Percentiles rank a stretch among this genome's conserved stretches.
Evolutionary conservation across 2,797 vertebrate genomes (phyloP).

Genomic region (Anabacerthia variegaticeps): DNA sequence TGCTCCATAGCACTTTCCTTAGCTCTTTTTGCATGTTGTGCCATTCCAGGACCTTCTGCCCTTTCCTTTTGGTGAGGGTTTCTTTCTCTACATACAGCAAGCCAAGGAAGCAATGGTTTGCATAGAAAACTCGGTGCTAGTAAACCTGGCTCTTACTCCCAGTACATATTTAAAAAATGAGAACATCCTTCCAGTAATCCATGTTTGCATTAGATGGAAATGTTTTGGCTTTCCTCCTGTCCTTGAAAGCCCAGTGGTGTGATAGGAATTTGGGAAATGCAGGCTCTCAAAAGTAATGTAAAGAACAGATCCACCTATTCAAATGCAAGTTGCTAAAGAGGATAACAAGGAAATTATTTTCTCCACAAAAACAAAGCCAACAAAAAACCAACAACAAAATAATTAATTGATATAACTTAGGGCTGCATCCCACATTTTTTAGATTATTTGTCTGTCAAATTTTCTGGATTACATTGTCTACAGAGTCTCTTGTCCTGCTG

Average conservation of each 20-base stretch:
- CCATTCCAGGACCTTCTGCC: background rate
- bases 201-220: constrained; percentile 64
- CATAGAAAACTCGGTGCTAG: constrained; percentile 29
- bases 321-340: constrained; percentile 51
- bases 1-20: background rate
- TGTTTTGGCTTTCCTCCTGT: constrained; percentile 61
- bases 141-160: constrained; percentile 47
- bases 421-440: background rate
- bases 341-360: constrained; percentile 20
- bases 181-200: constrained; percentile 64
- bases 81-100: background rate
- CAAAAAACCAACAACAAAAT: background rate
- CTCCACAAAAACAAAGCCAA: background rate
- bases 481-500: background rate
- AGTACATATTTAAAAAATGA: constrained; percentile 65
- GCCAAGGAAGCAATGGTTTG: background rate
- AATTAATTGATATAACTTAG: background rate
- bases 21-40: background rate
- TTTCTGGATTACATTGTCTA: background rate
- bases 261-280: constrained; percentile 67
- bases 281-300: constrained; percentile 60
- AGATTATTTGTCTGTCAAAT: background rate
- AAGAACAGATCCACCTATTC: constrained; percentile 56
- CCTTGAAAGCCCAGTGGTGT: constrained; percentile 57
- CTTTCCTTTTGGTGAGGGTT: constrained; percentile 20